Evolutionary conservation across 2,888 invertebrate genomes (phyloP).

Genomic region (Cartodere bifasciata): DNA sequence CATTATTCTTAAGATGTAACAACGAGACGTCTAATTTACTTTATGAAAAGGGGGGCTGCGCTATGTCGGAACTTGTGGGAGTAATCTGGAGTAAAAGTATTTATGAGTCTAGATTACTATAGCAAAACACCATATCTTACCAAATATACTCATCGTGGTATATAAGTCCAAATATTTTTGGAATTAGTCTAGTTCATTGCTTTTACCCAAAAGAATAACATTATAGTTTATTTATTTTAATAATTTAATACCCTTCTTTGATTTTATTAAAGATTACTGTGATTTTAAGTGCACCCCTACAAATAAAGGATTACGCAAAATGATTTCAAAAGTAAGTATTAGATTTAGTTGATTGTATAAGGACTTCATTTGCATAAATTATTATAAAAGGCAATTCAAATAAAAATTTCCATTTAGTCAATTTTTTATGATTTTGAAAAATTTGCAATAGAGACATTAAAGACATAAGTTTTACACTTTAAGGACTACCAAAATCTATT

Average conservation of each 20-base stretch:
- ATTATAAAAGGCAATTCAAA: not conserved
- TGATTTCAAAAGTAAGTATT: slow-evolving; percentile 7
- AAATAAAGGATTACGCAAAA: slow-evolving; percentile 6
- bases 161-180: slow-evolving; percentile 32
- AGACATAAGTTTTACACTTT: no score
- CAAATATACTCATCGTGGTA: slow-evolving; percentile 28
- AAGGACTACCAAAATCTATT: no score
- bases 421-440: not conserved
- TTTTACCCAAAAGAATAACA: slow-evolving; percentile 4
- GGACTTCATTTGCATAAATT: no score
- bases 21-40: no score
- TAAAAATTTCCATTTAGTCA: not conserved
- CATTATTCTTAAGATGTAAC: no score
- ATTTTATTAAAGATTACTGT: not conserved
- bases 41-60: no score
- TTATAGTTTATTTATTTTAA: not conserved
- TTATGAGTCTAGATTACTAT: slow-evolving; percentile 30
- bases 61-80: slow-evolving; percentile 28
- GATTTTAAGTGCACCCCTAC: not conserved
- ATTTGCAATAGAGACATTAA: no score
- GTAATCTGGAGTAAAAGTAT: slow-evolving; percentile 30
- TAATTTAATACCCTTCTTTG: slow-evolving; percentile 5
- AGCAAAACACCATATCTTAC: slow-evolving; percentile 34
- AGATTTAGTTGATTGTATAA: not conserved
- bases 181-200: slow-evolving; percentile 16